These are phyloP conservation scores for Molossus alvarezi DNA, from an alignment of 2,797 vertebrate genomes.

Conservation along the genomic window DNA sequence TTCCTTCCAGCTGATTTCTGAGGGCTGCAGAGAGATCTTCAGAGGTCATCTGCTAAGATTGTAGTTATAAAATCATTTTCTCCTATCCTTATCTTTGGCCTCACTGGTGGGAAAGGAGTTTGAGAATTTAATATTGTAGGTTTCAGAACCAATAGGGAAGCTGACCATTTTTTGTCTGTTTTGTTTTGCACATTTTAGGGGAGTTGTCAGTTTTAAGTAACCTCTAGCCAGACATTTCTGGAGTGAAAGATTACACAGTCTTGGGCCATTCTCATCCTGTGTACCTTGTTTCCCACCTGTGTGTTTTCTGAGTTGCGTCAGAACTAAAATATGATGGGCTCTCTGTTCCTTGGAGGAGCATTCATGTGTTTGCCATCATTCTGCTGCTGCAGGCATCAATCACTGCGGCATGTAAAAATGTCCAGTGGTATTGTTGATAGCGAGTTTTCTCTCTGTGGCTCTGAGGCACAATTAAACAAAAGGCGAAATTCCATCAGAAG, in stretches of 20 bases:
- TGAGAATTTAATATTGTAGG: slow-evolving; percentile 56
- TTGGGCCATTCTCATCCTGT: background rate
- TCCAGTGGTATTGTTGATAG: background rate
- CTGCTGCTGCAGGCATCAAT: background rate
- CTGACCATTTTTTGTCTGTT: background rate
- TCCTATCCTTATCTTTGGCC: slow-evolving; percentile 64
- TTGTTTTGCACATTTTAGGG: slow-evolving; percentile 44
- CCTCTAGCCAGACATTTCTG: slow-evolving; percentile 5
- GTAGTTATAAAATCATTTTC: slow-evolving; percentile 67
- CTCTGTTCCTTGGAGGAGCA: background rate
- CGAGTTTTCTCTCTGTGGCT: slow-evolving; percentile 33
- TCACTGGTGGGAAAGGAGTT: slow-evolving; percentile 61
- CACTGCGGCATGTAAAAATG: background rate
- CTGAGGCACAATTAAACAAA: slow-evolving; percentile 58
- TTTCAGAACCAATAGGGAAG: slow-evolving; percentile 64
- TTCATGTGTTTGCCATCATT: background rate
- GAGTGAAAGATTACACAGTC: background rate
- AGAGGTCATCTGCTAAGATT: slow-evolving; percentile 57
- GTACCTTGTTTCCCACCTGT: background rate
- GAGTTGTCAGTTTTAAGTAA: slow-evolving; percentile 45
- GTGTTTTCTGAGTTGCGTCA: slow-evolving; percentile 32
- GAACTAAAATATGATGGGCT: background rate
- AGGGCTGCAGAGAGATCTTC: background rate
- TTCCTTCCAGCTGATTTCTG: background rate
- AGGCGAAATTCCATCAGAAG: background rate